Conservation (phyloP, 1,140 invertebrate species). For the Cotesia chilonis region DNA sequence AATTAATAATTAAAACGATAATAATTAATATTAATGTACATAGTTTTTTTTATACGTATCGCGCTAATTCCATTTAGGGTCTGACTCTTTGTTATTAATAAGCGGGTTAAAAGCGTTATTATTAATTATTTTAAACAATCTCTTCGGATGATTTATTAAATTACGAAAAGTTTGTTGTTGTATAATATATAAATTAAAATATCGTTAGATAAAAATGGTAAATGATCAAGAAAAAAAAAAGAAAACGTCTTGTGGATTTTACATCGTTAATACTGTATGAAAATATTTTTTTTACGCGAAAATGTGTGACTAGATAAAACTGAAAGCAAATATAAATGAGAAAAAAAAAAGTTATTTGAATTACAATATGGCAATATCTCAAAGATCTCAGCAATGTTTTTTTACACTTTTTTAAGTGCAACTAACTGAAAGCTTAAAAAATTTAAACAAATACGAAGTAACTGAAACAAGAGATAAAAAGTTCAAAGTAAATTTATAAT, state of each 20-base stretch:
- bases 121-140: background rate
- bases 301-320: conserved; percentile 18
- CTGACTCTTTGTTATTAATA: conserved; percentile 19
- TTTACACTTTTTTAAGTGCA: conserved; percentile 38
- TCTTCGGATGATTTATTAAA: too few species aligned
- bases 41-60: conserved; percentile 38
- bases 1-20: conserved; percentile 8
- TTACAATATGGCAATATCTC: conserved; percentile 36
- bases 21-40: conserved; percentile 25
- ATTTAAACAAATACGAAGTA: conserved; percentile 22
- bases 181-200: background rate
- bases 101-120: conserved; percentile 6
- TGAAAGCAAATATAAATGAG: background rate
- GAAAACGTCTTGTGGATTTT: background rate
- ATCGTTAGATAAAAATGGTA: background rate
- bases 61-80: conserved; percentile 28
- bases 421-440: conserved; percentile 13
- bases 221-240: background rate
- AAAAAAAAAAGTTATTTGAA: conserved; percentile 24
- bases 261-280: conserved; percentile 35
- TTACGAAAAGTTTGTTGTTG: too few species aligned
- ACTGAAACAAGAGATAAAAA: conserved; percentile 34
- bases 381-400: conserved; percentile 37
- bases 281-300: conserved; percentile 33
- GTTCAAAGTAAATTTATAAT: conserved; percentile 42